A percentile compares a stretch with the other conserved stretches of the same genome.
Evolutionary conservation across 1,140 invertebrate genomes (phyloP).

Genomic region (Drosophila ambigua): DNA sequence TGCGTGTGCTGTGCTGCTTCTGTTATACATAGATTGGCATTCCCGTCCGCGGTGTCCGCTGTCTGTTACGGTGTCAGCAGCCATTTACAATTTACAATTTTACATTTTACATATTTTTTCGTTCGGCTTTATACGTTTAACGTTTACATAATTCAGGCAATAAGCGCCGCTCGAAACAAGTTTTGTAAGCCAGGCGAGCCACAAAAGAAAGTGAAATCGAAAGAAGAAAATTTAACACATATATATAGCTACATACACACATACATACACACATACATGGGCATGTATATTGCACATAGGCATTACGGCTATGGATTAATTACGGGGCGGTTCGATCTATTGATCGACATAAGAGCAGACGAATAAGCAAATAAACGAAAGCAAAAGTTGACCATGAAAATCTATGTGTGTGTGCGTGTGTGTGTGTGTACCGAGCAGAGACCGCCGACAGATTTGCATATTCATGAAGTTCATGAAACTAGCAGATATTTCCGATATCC

Average conservation of each 20-base stretch:
- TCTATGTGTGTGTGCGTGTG: too few relatives aligned
- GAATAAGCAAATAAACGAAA: conserved; percentile 37
- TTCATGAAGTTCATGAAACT: conserved; percentile 58
- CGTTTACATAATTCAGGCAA: conserved; percentile 71
- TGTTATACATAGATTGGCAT: conserved; percentile 22
- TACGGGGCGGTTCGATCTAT: too few relatives aligned
- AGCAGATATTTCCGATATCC: conserved; percentile 31
- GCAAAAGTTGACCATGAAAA: conserved; percentile 67
- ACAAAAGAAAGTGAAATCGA: conserved; percentile 73
- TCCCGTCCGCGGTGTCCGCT: conserved; percentile 11
- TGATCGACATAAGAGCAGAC: conserved; percentile 4
- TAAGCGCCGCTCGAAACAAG: conserved; percentile 52
- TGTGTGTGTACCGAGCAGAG: not conserved
- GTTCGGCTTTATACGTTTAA: conserved; percentile 23
- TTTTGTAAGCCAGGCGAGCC: conserved; percentile 29
- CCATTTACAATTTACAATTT: conserved; percentile 35
- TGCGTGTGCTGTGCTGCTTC: conserved; percentile 3
- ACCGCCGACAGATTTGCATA: conserved; percentile 57
- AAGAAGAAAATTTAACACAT: conserved; percentile 56
- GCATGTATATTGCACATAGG: too few relatives aligned
- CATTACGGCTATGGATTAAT: conserved; percentile 1
- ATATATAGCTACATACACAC: too few relatives aligned
- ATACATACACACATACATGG: too few relatives aligned
- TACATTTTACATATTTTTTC: conserved; percentile 30
- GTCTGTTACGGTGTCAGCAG: conserved; percentile 45